phyloP scores from a whole-genome alignment of 64 coral and sea anemone genomes.

The Montipora cactus region DNA sequence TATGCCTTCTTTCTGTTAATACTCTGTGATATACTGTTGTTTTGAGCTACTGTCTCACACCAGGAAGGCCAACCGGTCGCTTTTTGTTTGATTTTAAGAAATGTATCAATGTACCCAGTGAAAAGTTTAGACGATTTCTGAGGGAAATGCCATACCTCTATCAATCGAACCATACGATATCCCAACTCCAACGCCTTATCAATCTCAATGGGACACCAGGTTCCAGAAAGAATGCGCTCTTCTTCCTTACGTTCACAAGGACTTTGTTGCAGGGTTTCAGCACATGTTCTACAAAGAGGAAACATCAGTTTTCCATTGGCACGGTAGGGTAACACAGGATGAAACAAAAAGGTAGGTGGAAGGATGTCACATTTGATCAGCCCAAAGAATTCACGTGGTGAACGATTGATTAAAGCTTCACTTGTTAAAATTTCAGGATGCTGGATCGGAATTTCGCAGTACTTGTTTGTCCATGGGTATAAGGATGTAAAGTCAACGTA shows the following conservation, averaged over 20 bases:
- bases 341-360: constrained; percentile 21
- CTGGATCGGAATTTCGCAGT: neutral
- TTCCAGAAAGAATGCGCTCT: constrained; percentile 2
- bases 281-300: constrained; percentile 31
- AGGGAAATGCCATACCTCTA: constrained; percentile 66
- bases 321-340: constrained; percentile 30
- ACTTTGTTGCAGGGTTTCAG: neutral
- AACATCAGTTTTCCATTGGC: constrained; percentile 29
- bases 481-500: neutral
- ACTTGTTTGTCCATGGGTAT: constrained; percentile 8
- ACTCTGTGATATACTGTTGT: neutral
- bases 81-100: constrained; percentile 56
- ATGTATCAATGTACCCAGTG: constrained; percentile 20
- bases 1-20: neutral
- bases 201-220: constrained; percentile 15
- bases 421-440: constrained; percentile 24
- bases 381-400: neutral
- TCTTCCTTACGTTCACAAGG: constrained; percentile 1
- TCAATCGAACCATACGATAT: constrained; percentile 10
- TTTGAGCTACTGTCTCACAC: neutral
- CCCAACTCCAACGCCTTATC: constrained; percentile 1
- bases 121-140: neutral
- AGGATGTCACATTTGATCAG: constrained; percentile 34
- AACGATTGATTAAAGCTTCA: neutral
- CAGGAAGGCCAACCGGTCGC: neutral